Conservation (phyloP, 2,113 vertebrate genomes). For the Paradoxurus hermaphroditus region DNA sequence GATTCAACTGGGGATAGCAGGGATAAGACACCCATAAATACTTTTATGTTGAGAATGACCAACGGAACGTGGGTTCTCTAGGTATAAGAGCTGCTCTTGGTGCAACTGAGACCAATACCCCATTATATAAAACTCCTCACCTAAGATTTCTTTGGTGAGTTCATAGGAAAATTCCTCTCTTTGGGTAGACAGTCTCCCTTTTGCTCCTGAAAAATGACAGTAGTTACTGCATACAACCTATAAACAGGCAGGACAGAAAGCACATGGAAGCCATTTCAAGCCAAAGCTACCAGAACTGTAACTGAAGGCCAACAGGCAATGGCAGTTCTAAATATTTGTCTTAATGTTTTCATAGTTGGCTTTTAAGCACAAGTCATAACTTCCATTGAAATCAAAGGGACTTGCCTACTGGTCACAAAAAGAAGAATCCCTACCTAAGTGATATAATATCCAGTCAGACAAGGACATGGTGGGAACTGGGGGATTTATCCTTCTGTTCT, state of each 20-base stretch:
- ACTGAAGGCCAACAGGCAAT: slow-evolving; percentile 37
- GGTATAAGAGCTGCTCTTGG: slow-evolving; percentile 31
- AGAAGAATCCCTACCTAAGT: slow-evolving; percentile 3
- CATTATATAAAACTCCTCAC: slow-evolving; percentile 48
- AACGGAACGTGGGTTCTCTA: slow-evolving; percentile 26
- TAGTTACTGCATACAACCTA: not conserved
- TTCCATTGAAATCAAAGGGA: not conserved
- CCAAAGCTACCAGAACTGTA: slow-evolving; percentile 14
- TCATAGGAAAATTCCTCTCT: slow-evolving; percentile 33
- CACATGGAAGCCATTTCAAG: not conserved
- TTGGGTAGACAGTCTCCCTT: not conserved
- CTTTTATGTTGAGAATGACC: not conserved
- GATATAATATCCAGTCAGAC: not conserved
- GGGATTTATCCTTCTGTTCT: slow-evolving; percentile 13
- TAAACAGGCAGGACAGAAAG: slow-evolving; percentile 19
- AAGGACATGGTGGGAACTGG: not conserved
- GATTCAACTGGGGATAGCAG: not conserved
- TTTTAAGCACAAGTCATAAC: slow-evolving; percentile 35
- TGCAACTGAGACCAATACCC: not conserved
- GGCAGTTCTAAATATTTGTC: slow-evolving; percentile 13
- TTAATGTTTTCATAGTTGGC: slow-evolving; percentile 19
- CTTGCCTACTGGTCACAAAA: not conserved
- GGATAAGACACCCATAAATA: not conserved
- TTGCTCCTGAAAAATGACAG: not conserved
- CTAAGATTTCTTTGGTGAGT: slow-evolving; percentile 51